These are phyloP conservation scores for Acanthornis magna DNA, from an alignment of 2,797 vertebrate species.

Conservation along the genomic window DNA sequence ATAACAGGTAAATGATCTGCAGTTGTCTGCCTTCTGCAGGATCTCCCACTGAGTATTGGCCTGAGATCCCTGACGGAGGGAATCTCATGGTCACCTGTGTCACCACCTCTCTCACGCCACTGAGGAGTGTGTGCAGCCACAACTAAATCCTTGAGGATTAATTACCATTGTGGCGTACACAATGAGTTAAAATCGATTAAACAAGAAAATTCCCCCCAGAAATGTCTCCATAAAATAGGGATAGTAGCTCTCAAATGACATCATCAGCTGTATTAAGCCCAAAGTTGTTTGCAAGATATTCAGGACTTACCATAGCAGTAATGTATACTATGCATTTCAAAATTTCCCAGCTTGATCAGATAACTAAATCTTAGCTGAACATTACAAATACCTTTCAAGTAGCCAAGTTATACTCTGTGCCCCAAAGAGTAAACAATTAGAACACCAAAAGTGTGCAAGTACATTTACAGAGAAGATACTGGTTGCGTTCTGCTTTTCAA, in stretches of 20 bases:
- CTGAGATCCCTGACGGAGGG: not conserved
- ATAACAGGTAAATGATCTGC: not conserved
- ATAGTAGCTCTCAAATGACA: not conserved
- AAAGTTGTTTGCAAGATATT: not conserved
- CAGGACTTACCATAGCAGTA: not conserved
- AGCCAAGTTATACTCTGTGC: not conserved
- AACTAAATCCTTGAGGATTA: rapidly evolving
- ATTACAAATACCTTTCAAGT: not conserved
- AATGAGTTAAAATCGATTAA: not conserved
- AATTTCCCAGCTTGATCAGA: not conserved
- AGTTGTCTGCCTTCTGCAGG: not conserved
- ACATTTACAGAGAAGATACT: not conserved
- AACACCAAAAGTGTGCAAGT: not conserved
- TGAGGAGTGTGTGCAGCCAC: not conserved
- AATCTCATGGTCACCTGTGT: not conserved
- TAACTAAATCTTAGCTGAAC: not conserved
- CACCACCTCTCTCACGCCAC: not conserved
- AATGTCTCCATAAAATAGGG: not conserved
- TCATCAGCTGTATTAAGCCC: not conserved
- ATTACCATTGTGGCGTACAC: not conserved
- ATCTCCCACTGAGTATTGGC: not conserved
- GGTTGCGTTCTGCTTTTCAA: not conserved
- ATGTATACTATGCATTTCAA: not conserved
- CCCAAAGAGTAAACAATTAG: not conserved
- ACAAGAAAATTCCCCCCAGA: no score